phyloP scores from a whole-genome alignment of 2,888 invertebrate genomes.

The Lathronympha strigana region DNA sequence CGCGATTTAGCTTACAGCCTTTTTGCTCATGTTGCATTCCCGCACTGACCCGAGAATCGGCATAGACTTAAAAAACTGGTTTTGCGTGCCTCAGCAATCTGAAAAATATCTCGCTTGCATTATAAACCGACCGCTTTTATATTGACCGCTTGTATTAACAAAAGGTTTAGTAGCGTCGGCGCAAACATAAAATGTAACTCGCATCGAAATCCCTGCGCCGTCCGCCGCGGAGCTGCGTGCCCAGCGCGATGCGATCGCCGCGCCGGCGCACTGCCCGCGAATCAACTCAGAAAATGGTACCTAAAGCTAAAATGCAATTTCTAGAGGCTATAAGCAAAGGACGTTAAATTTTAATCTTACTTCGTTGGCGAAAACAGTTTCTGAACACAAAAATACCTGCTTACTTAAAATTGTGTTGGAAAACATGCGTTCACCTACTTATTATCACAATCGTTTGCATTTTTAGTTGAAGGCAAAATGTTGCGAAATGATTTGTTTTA shows the following conservation, averaged over 20 bases:
- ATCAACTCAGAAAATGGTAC: slow-evolving; percentile 9
- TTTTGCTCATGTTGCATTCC: slow-evolving; percentile 79
- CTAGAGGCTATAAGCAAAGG: background rate
- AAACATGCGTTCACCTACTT: slow-evolving; percentile 17
- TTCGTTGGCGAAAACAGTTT: background rate
- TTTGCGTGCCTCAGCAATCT: slow-evolving; percentile 57
- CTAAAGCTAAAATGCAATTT: slow-evolving; percentile 3
- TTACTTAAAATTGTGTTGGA: background rate
- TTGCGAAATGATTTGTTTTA: slow-evolving; percentile 11
- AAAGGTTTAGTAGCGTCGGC: slow-evolving; percentile 41
- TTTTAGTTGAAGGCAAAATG: slow-evolving; percentile 17
- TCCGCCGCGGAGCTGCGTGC: slow-evolving; percentile 9
- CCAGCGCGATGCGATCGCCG: slow-evolving; percentile 11
- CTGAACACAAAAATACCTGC: background rate
- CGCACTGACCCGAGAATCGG: slow-evolving; percentile 71
- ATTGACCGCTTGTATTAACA: slow-evolving; percentile 42
- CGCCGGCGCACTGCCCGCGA: slow-evolving; percentile 8
- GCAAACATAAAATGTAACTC: slow-evolving; percentile 41
- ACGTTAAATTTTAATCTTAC: slow-evolving; percentile 11
- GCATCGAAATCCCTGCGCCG: slow-evolving; percentile 34
- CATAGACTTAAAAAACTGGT: slow-evolving; percentile 69
- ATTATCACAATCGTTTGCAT: slow-evolving; percentile 17
- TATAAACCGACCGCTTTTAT: slow-evolving; percentile 42
- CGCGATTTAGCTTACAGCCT: slow-evolving; percentile 62
- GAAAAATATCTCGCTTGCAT: slow-evolving; percentile 44